Evolutionary conservation across 2,113 vertebrate species (phyloP).

Genomic region (Tupaia tana): DNA sequence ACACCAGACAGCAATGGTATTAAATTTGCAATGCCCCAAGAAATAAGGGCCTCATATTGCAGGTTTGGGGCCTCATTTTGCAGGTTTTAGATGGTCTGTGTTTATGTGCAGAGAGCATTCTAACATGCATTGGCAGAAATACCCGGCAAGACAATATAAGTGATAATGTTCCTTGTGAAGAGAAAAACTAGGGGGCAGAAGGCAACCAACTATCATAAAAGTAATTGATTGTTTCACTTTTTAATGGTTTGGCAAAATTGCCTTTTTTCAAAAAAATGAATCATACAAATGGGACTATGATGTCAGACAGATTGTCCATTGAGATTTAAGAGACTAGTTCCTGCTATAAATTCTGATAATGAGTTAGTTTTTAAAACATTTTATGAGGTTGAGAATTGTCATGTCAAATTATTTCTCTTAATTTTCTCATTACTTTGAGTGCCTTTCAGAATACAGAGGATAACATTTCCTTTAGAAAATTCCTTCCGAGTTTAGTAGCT

Average conservation of each 20-base stretch:
- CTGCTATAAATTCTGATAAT: constrained; percentile 75
- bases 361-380: constrained; percentile 72
- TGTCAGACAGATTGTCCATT: constrained; percentile 74
- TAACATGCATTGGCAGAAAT: constrained; percentile 32
- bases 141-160: constrained; percentile 46
- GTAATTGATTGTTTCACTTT: constrained; percentile 68
- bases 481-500: constrained; percentile 71
- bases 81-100: constrained; percentile 41
- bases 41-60: constrained; percentile 61
- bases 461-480: constrained; percentile 72
- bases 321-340: constrained; percentile 67
- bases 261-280: constrained; percentile 71
- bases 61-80: constrained; percentile 61
- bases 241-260: constrained; percentile 72
- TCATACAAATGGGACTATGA: constrained; percentile 70
- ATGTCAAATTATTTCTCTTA: constrained; percentile 71
- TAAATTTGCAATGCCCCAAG: constrained; percentile 50
- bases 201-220: constrained; percentile 75
- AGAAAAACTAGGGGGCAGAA: constrained; percentile 58
- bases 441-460: constrained; percentile 63
- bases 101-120: constrained; percentile 28
- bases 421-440: constrained; percentile 68
- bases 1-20: constrained; percentile 39
- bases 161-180: constrained; percentile 29
- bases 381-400: constrained; percentile 69